A percentile compares a stretch with the other conserved stretches of the same genome.
phyloP scores from a whole-genome alignment of 1,140 invertebrate genomes.

The Caenorhabditis elegans region DNA sequence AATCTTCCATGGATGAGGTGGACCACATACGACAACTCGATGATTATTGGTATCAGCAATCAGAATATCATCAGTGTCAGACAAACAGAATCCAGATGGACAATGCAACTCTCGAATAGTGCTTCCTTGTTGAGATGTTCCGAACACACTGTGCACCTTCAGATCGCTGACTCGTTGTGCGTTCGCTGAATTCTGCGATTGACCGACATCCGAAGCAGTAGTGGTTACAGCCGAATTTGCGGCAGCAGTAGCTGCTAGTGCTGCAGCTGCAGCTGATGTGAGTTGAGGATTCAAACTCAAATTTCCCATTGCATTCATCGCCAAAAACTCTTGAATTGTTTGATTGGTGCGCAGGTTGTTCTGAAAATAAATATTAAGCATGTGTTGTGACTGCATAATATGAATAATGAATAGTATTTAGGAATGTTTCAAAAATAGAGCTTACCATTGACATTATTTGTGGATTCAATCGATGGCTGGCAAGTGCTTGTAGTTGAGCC shows the following conservation, averaged over 20 bases:
- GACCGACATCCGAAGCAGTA: background rate
- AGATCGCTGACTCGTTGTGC: background rate
- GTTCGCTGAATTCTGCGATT: background rate
- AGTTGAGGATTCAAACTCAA: background rate
- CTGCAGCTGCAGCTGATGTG: background rate
- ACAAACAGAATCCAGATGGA: slow-evolving; percentile 92
- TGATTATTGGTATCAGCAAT: slow-evolving; percentile 92
- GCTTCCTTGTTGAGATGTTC: slow-evolving; percentile 71
- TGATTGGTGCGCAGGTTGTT: background rate
- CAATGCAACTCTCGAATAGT: slow-evolving; percentile 91
- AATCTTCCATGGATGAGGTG: slow-evolving; percentile 63
- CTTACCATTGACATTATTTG: background rate
- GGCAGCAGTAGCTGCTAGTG: background rate
- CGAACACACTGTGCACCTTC: slow-evolving; percentile 77
- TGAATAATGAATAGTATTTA: too few species aligned
- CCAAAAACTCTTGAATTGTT: background rate
- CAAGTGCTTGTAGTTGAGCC: background rate
- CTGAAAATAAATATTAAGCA: background rate
- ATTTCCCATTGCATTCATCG: background rate
- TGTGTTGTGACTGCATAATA: too few species aligned
- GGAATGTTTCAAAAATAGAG: too few species aligned
- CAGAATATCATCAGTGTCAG: slow-evolving; percentile 86
- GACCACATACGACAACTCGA: slow-evolving; percentile 72
- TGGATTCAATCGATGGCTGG: background rate
- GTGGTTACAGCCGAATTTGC: slow-evolving; percentile 75